phyloP scores from a whole-genome alignment of 2,113 vertebrate species.

The Paralichthys olivaceus region DNA sequence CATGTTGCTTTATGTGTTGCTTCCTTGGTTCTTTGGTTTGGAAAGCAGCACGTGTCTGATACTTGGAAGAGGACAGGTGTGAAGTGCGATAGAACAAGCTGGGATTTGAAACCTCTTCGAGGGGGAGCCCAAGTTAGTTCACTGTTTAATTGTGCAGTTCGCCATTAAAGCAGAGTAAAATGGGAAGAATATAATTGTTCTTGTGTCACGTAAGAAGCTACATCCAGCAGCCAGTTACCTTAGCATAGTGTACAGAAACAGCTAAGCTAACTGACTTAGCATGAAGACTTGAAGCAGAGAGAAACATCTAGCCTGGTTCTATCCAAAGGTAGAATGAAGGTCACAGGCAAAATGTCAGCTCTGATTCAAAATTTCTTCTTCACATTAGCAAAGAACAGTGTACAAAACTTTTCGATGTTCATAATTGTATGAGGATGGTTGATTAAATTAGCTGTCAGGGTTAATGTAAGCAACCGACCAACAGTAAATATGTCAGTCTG shows the following conservation, averaged over 20 bases:
- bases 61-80: not conserved
- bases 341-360: too few species aligned
- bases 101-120: not conserved
- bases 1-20: slow-evolving; percentile 3
- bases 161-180: not conserved
- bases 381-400: too few species aligned
- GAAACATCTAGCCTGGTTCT: too few species aligned
- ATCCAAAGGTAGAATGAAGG: too few species aligned
- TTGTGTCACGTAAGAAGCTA: not conserved
- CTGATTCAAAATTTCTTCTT: too few species aligned
- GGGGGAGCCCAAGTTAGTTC: slow-evolving; percentile 1
- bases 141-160: not conserved
- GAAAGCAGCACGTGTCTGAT: not conserved
- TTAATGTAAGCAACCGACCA: too few species aligned
- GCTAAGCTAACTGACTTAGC: not conserved
- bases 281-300: not conserved
- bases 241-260: not conserved
- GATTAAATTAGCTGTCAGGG: too few species aligned
- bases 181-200: not conserved
- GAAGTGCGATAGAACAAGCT: not conserved
- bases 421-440: too few species aligned
- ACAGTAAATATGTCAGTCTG: too few species aligned
- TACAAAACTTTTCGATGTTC: too few species aligned
- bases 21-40: not conserved
- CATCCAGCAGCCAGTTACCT: not conserved